Evolutionary conservation across 2,113 vertebrate species (phyloP), one percentile per base, ranked within the genome.

Genomic region (Brachyhypopomus gauderio): DNA sequence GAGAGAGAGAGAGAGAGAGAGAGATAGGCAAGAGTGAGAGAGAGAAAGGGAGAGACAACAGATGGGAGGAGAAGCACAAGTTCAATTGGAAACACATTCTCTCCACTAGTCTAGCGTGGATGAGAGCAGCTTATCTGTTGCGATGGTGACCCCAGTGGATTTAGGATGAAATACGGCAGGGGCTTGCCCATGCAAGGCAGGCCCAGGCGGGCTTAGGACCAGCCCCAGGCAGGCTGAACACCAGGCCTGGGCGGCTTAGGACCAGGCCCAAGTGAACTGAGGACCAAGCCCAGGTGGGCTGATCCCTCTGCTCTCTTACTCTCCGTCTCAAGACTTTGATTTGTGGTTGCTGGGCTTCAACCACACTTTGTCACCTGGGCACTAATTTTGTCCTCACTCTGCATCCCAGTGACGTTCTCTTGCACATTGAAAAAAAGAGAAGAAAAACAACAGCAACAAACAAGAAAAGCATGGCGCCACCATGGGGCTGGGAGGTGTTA

Each of bases 21-120:
- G 48, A 83, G 77, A 76, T 78, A 66, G 25, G 85, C 88, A 83
- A 66, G 88, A 83, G 70, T 58, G 60, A 72, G 88, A 87, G 88
- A 83, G 79, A 83, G 79, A 48, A n/a, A 83, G 48, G 83, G 77
- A 76, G 79, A 66, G 25, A 85, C 88, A 83, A 66, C 56, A 78
- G 84, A 75, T 70, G n/a, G 79, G 77, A 85, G 79, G 76, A 85
- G 85, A 85, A 86, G 92, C 94, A 92, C 88, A 91, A 95, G 92
- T 91, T 90, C 91, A 88, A 80, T 5, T 93, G 41, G 85, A 92
- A 91, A 92, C 90, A 92, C 88, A 85, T 92, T 83, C 86, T 93
- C 92, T 92, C 89, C 92, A 90, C 87, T 83, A 89, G 85, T 90
- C 88, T 84, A 87, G 90, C 91, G 92, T 86, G 85, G 87, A 90